phyloP scores from a whole-genome alignment of 37 sponge, comb jelly and placozoan genomes.

The Bolinopsis microptera region DNA sequence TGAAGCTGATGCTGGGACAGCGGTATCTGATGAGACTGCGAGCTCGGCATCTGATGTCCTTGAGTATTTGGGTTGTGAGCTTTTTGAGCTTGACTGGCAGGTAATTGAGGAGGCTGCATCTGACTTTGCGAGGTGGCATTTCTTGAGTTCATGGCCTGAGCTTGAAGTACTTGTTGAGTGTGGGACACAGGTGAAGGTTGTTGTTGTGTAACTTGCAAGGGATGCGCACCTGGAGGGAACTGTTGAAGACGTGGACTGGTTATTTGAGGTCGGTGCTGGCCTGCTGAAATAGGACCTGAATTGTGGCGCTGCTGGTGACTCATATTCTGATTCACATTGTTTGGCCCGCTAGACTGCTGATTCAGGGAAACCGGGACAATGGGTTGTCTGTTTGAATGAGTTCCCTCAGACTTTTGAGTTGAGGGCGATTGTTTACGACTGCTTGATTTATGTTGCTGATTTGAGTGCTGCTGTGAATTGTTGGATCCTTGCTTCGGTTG shows the following conservation, averaged over 20 bases:
- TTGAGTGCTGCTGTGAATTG: not conserved
- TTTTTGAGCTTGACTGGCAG: constrained; percentile 4
- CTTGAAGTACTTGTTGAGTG: constrained; percentile 26
- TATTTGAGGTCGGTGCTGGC: not conserved
- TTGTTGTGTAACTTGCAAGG: constrained; percentile 18
- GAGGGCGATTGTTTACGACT: constrained; percentile 11
- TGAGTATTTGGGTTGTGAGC: not conserved
- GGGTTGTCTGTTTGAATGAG: not conserved
- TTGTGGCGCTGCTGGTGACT: not conserved
- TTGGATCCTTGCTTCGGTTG: not conserved
- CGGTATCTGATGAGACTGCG: constrained; percentile 18
- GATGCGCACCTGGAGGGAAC: constrained; percentile 45
- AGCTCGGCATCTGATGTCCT: constrained; percentile 13
- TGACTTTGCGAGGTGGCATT: not conserved
- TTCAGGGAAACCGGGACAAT: not conserved
- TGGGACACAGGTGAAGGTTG: not conserved
- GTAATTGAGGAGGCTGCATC: not conserved
- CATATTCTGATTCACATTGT: not conserved
- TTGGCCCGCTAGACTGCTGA: not conserved
- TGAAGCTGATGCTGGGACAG: constrained; percentile 12
- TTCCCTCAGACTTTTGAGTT: not conserved
- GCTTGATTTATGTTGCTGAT: not conserved
- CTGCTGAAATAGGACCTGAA: not conserved
- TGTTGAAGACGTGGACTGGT: not conserved
- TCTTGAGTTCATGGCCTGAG: constrained; percentile 54